Evolutionary conservation across 64 coral and sea anemone genomes (phyloP), one percentile per base, ranked within the genome.

Genomic region (Pocillopora verrucosa): DNA sequence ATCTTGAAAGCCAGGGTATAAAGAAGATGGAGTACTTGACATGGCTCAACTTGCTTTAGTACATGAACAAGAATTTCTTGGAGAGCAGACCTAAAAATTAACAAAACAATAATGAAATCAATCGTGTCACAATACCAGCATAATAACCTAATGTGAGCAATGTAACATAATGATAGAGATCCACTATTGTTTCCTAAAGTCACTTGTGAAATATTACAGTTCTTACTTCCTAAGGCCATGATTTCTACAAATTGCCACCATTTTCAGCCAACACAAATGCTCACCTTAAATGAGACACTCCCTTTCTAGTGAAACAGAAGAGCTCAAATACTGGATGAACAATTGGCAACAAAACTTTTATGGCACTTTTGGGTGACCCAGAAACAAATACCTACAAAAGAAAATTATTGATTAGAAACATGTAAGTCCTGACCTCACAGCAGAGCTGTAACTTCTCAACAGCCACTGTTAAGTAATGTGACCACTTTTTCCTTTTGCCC

Each of bases 271-370:
- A 51, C 41, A 19, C 37, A 5, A 17, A 6, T 7, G 11, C 80
- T 59, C 62, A 95, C 93, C 89, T 92, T 4, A 94, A 65, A 72
- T 94, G 87, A 61, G 93, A 98, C 68, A 94, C 62, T 30, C 96
- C 87, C 36, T 70, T 91, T 58, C 90, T 94, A 12, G 83, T 86
- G 74, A 98, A 98, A 70, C 96, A 94, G 87, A 94, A 94, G 59
- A 94, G 81, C 30, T 98, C 93, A 92, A 94, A 98, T 10, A 98
- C 22, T 67, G 96, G 96, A 87, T 94, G 90, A 59, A 98, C 36
- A 38, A 98, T 59, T 24, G 61, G 4, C 16, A 75, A 62, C 60
- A 95, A 35, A 61, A n/a, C 86, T 13, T 56, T 60, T 11, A 77
- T 16, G 9, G 30, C 65, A 89, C 35, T 80, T 34, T 61, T 63